These are phyloP conservation scores for Channa argus DNA, from an alignment of 2,113 vertebrate species.

Conservation along the genomic window DNA sequence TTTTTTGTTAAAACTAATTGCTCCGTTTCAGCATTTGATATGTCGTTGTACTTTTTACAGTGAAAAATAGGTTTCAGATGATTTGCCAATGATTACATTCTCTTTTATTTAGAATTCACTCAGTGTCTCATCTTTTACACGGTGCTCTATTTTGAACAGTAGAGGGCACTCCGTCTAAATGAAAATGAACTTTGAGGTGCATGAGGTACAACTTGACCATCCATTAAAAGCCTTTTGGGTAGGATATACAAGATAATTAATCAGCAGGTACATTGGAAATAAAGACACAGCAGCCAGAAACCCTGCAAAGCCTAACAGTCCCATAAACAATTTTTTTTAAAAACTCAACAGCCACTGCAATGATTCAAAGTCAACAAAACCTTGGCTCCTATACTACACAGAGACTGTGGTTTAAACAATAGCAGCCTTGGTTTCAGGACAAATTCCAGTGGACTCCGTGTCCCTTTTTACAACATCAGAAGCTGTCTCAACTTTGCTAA, in stretches of 20 bases:
- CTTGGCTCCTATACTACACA: conserved; percentile 44
- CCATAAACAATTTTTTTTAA: conserved; percentile 10
- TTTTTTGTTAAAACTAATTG: too few species aligned
- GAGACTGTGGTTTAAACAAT: conserved; percentile 51
- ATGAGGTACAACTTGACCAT: background rate
- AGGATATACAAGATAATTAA: conserved; percentile 11
- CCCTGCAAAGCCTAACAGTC: conserved; percentile 10
- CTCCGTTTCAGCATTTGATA: too few species aligned
- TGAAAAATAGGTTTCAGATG: too few species aligned
- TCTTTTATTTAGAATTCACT: too few species aligned
- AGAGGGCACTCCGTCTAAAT: conserved; percentile 55
- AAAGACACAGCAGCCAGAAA: background rate
- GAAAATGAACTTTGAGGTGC: background rate
- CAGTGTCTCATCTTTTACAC: background rate
- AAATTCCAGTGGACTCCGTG: conserved; percentile 47
- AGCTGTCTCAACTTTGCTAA: conserved; percentile 6
- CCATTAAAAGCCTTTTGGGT: conserved; percentile 12
- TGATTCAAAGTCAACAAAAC: conserved; percentile 48
- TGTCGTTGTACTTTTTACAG: too few species aligned
- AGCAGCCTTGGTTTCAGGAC: conserved; percentile 45
- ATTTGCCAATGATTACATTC: too few species aligned
- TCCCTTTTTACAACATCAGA: conserved; percentile 31
- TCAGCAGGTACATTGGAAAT: conserved; percentile 8
- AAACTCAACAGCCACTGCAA: conserved; percentile 1
- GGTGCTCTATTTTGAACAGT: conserved; percentile 30